Conservation (phyloP, 1,140 invertebrate species). For the Drosophila ironensis region DNA sequence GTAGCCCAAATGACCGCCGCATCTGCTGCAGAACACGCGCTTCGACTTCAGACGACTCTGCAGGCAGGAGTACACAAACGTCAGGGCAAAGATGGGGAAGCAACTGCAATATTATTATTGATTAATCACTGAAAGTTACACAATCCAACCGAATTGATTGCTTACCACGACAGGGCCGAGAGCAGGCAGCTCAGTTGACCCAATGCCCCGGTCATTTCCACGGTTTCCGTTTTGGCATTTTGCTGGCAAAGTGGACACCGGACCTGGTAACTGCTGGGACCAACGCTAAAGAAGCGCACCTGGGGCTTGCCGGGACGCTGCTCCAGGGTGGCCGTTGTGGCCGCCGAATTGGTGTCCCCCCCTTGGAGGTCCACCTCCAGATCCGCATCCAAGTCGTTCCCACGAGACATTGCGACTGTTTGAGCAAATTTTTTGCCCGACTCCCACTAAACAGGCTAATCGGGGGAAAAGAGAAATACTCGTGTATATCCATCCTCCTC, state of each 20-base stretch:
- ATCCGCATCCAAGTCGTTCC: constrained; percentile 60
- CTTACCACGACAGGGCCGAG: constrained; percentile 66
- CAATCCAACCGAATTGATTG: neutral
- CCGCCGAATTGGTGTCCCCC: constrained; percentile 36
- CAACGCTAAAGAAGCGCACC: constrained; percentile 65
- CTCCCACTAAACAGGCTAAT: neutral
- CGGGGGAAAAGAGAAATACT: constrained; percentile 12
- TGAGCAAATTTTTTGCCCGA: constrained; percentile 3
- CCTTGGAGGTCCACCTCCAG: constrained; percentile 33
- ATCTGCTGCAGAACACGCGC: constrained; percentile 72
- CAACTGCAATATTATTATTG: constrained; percentile 38
- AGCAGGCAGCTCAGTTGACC: constrained; percentile 70
- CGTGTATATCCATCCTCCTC: too few relatives aligned
- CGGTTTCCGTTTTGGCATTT: constrained; percentile 52
- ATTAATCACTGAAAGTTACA: neutral
- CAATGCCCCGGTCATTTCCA: constrained; percentile 60
- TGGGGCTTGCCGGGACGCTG: constrained; percentile 45
- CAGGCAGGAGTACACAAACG: constrained; percentile 63
- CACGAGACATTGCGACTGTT: constrained; percentile 55
- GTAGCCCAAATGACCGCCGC: constrained; percentile 77
- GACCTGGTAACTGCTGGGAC: constrained; percentile 61
- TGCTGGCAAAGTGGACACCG: constrained; percentile 65
- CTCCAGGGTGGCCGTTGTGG: constrained; percentile 49
- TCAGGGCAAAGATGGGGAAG: constrained; percentile 74
- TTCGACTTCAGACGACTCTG: constrained; percentile 74